These are phyloP conservation scores for Enteromius unitaeniatus DNA, from an alignment of 2,797 vertebrate species.

Conservation along the genomic window DNA sequence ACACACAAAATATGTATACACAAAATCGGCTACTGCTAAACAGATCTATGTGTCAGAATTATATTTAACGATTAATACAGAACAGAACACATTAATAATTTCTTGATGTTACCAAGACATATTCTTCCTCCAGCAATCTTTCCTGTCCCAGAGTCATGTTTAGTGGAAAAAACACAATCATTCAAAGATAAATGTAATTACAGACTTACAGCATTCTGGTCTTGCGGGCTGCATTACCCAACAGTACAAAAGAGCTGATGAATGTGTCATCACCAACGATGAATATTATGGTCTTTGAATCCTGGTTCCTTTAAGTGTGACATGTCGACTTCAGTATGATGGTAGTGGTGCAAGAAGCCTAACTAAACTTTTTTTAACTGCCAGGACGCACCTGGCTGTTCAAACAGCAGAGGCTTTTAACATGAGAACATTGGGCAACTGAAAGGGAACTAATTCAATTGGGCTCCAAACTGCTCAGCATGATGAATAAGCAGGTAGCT, in stretches of 20 bases:
- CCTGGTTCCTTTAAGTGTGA: slow-evolving; percentile 42
- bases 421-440: slow-evolving; percentile 53
- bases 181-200: slow-evolving; percentile 25
- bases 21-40: not conserved
- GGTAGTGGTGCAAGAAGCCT: slow-evolving; percentile 21
- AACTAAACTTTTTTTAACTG: slow-evolving; percentile 43
- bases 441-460: slow-evolving; percentile 58
- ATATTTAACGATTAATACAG: not conserved
- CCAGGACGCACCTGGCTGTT: slow-evolving; percentile 42
- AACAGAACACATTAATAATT: not conserved
- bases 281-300: slow-evolving; percentile 25
- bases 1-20: too few relatives aligned
- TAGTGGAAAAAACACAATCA: slow-evolving; percentile 18
- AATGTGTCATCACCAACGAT: slow-evolving; percentile 15
- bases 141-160: not conserved
- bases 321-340: slow-evolving; percentile 41
- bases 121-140: not conserved
- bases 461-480: slow-evolving; percentile 42
- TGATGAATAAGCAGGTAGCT: slow-evolving; percentile 56
- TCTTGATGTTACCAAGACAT: slow-evolving; percentile 19
- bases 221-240: slow-evolving; percentile 4
- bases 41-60: not conserved
- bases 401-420: slow-evolving; percentile 59
- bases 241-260: slow-evolving; percentile 41
- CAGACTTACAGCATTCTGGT: slow-evolving; percentile 42